Evolutionary conservation across 1,140 invertebrate species (phyloP), one percentile per base, ranked within the genome.

Genomic region (Drosophila leontia): DNA sequence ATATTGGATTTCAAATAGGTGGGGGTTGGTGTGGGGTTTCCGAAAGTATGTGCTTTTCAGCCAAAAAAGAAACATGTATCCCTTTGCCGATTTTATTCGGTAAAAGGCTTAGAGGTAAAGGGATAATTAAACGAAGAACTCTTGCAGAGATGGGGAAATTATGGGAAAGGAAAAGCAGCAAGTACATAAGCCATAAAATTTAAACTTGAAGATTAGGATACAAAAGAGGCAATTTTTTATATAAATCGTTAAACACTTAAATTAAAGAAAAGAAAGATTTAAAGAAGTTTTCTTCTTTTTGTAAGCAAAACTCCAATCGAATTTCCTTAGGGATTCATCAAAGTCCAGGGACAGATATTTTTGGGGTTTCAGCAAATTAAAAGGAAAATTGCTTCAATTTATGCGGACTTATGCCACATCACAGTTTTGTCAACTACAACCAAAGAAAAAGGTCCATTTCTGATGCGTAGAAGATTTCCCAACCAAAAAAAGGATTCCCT

Each of bases 1-100:
- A 29, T 47, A 70, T 56, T 45, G 67, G 63, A 65, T 70, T 70
- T 70, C 15, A 19, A 32, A 44, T 53, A 29, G 17, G 34, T 17
- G 35, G 19, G 19, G 35, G 15, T 13, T 4, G 5, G 9, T 48
- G 32, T 0, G 48, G 15, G 26, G 19, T 17, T 37, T 1, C 19
- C 32, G 7, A 37, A 47, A 60, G 17, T 29, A 44, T 58, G 26
- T 17, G 12, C n/a, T 29, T 32, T 37, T 19, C 34, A 37, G 12
- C 17, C 34, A 12, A 34, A 56, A 37, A 55, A 55, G 7, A 23
- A 19, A 37, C 53, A 11, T 23, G 13, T 11, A 26, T 23, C 13
- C 35, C 34, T 39, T 15, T 23, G 6, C 13, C 3, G 5, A 39
- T 11, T 39, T 39, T 11, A 11, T 11, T 6, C 8, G 7, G 29